Percentiles rank a stretch among this genome's conserved stretches.
Evolutionary conservation across 37 sponge, comb jelly and placozoan species (phyloP).

Genomic region (Beroe ovata): DNA sequence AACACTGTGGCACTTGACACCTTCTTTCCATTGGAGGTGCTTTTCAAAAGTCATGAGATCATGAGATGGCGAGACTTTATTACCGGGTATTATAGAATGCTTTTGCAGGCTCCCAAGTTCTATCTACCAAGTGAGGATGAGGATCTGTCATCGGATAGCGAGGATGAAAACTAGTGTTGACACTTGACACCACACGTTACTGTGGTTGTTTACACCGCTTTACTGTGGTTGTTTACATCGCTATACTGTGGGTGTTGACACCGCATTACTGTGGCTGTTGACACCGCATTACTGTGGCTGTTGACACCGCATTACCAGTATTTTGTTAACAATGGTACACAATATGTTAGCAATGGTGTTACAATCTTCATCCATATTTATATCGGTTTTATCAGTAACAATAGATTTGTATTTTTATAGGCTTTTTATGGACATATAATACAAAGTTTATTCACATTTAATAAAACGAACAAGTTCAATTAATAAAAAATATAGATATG

Average conservation of each 20-base stretch:
- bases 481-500: conserved; percentile 35
- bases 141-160: not conserved
- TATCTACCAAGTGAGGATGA: conserved; percentile 61
- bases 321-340: no score
- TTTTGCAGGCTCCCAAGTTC: conserved; percentile 51
- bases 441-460: conserved; percentile 57
- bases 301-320: no score
- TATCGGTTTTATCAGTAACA: not conserved
- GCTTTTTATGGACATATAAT: conserved; percentile 62
- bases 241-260: not conserved
- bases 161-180: conserved; percentile 49
- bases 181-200: not conserved
- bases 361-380: not conserved
- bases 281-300: no score
- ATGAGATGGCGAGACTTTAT: no score
- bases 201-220: not conserved
- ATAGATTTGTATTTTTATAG: conserved; percentile 67
- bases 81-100: no score
- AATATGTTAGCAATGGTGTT: not conserved
- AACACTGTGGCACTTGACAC: no score
- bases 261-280: no score
- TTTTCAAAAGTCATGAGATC: no score
- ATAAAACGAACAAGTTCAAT: no score
- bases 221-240: not conserved
- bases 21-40: no score